Evolutionary conservation across 2,113 vertebrate species (phyloP), one percentile per base, ranked within the genome.

Genomic region (Pollachius pollachius): DNA sequence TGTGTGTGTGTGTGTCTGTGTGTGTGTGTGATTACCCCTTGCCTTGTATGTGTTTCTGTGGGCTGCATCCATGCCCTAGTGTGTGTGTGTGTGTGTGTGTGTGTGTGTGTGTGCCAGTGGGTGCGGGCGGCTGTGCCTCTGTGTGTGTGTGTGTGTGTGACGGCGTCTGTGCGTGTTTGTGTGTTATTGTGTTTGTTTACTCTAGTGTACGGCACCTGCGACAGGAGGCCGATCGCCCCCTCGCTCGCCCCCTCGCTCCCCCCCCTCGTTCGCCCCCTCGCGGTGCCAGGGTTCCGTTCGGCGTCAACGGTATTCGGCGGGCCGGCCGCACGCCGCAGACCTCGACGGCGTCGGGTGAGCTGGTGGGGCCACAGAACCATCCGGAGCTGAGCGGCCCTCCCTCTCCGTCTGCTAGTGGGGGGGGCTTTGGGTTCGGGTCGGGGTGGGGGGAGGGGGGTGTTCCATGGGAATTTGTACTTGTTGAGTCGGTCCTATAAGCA

Each of bases 131-230:
- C 34, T 66, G 41, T 52, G 48, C 21, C n/a, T 9, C 16, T 48
- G 34, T 48, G 37, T 19, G 34, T 67, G 48, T 27, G 48, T 18
- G 67, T 41, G 16, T 41, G 56, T 37, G 56, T 60, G 27, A 41
- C 25, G 5, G 4, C 21, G 27, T 21, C 9, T n/a, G n/a, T n/a
- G n/a, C 7, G 57, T 68, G 67, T 12, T 17, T 41, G 27, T 17
- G 18, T 21, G 64, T 25, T 37, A 21, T 5, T 66, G 41, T 54
- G 64, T 41, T 15, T 48, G 34, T 66, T 82, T 82, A 81, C 83
- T 82, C 78, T 83, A 76, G 77, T 65, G 80, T 77, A 84, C 75
- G 82, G 87, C 87, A 88, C 87, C 89, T 89, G 87, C 80, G 62
- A 64, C 66, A 76, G 80, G 74, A 76, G 72, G 78, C 78, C 62